Base-by-base conservation (phyloP, 2,797 vertebrate genomes). In the Anniella stebbinsi region DNA sequence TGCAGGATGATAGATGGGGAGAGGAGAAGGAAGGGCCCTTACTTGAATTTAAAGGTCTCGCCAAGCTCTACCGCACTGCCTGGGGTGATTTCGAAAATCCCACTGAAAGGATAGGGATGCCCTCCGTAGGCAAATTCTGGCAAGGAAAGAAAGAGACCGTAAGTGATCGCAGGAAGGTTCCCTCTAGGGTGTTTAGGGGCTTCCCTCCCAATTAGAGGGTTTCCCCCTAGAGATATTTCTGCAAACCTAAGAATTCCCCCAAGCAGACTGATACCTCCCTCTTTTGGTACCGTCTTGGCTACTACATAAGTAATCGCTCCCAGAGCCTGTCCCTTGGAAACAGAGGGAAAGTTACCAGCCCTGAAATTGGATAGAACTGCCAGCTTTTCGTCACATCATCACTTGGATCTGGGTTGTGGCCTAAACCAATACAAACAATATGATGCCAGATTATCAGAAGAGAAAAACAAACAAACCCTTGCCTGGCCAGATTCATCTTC, bases 1-100 rank as follows among this genome's bases (percentile, higher is more conserved):
- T 80, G 1, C 51, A 1, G 0, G 0, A n/a, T 84, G 25, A 54
- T 13, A 33, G 57, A 41, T n/a, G 25, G n/a, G 28, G 15, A 41
- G 30, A 9, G 23, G 83, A 11, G 38, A 6, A 90, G 69, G 88
- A 94, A 95, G 80, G 25, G 90, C 80, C 78, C 98, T 98, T 96
- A 99, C 98, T 99, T 99, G 97, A 99, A 99, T 97, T 99, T 98
- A 97, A 99, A 99, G 4, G 98, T 98, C 95, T 99, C 98, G 89
- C 98, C 98, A 89, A 99, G 97, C 91, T 99, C 98, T 45, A 97
- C 91, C 0, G 98, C 98, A 70, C 98, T 98, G 88, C 98, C 98
- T 21, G 98, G 98, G 94, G 97, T 98, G 96, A 99, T 98, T 95
- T 99, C 98, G 87, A 99, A 99, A 97, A 99, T 98, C 88, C 98